Evolutionary conservation across 2,113 vertebrate genomes (phyloP).

Genomic region (Trematomus loennbergii): DNA sequence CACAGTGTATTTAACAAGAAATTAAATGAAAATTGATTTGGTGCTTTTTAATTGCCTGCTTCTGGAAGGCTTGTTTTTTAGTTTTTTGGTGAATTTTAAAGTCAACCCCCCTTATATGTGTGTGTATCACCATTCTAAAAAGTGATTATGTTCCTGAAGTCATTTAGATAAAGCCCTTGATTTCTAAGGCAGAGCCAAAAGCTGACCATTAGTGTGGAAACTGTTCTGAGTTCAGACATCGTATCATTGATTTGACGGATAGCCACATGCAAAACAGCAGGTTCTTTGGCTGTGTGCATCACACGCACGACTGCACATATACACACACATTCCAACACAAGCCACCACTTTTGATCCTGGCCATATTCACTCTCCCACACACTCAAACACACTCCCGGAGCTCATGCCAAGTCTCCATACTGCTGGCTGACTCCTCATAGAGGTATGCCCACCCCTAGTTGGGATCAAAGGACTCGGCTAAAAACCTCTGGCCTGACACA

Average conservation of each 20-base stretch:
- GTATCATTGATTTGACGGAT: constrained; percentile 23
- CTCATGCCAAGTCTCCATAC: constrained; percentile 63
- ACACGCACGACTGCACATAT: neutral
- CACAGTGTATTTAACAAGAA: constrained; percentile 15
- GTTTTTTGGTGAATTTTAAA: neutral
- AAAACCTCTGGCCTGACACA: constrained; percentile 70
- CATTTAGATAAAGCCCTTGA: neutral
- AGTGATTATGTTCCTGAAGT: neutral
- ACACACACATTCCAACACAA: constrained; percentile 18
- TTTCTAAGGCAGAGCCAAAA: neutral
- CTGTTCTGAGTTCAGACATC: constrained; percentile 2
- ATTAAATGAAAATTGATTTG: constrained; percentile 25
- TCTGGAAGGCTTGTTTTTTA: neutral
- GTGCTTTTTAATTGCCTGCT: neutral
- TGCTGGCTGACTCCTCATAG: constrained; percentile 58
- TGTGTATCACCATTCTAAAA: constrained; percentile 7
- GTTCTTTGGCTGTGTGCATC: constrained; percentile 6
- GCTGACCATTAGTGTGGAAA: constrained; percentile 13
- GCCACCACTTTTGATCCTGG: constrained; percentile 28
- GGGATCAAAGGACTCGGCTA: constrained; percentile 72
- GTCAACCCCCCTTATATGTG: neutral
- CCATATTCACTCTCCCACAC: constrained; percentile 16
- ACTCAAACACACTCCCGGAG: constrained; percentile 43
- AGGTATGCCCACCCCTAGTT: constrained; percentile 63
- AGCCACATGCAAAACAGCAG: constrained; percentile 3